These are phyloP conservation scores for Rhinichthys osculus DNA, from an alignment of 2,797 vertebrate species.

Conservation along the genomic window DNA sequence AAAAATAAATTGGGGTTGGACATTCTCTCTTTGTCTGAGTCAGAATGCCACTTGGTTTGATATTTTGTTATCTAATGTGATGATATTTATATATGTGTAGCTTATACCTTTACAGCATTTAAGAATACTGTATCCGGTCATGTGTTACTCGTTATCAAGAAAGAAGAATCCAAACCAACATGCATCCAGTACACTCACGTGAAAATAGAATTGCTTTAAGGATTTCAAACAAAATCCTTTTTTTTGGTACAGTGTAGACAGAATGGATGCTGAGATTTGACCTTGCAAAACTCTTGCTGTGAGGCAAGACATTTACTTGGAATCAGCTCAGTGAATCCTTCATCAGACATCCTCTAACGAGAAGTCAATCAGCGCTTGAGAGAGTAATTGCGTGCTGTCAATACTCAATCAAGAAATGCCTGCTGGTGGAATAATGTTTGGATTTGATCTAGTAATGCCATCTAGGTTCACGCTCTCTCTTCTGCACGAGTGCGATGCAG, in stretches of 20 bases:
- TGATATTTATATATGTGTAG: background rate
- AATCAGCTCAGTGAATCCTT: conserved; percentile 64
- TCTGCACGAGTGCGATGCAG: background rate
- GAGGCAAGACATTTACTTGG: conserved; percentile 61
- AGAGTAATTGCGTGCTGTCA: conserved; percentile 66
- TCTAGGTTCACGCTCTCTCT: conserved; percentile 26
- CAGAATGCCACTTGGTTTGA: background rate
- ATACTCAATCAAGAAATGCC: conserved; percentile 68
- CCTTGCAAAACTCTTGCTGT: conserved; percentile 60
- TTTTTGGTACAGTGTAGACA: conserved; percentile 35
- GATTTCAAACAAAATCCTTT: conserved; percentile 12
- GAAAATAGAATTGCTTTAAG: background rate
- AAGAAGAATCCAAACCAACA: background rate
- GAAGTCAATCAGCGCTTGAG: conserved; percentile 63
- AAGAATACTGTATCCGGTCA: background rate
- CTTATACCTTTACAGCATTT: background rate
- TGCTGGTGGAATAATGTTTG: conserved; percentile 66
- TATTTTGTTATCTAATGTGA: background rate
- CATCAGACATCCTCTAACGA: conserved; percentile 64
- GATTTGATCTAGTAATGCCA: conserved; percentile 65
- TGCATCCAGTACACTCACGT: background rate
- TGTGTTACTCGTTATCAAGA: background rate
- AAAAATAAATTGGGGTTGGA: background rate
- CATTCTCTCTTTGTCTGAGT: background rate
- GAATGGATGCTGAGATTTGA: conserved; percentile 62